phyloP scores from a whole-genome alignment of 2,797 vertebrate genomes.

The Sebastes kiyomatsui region DNA sequence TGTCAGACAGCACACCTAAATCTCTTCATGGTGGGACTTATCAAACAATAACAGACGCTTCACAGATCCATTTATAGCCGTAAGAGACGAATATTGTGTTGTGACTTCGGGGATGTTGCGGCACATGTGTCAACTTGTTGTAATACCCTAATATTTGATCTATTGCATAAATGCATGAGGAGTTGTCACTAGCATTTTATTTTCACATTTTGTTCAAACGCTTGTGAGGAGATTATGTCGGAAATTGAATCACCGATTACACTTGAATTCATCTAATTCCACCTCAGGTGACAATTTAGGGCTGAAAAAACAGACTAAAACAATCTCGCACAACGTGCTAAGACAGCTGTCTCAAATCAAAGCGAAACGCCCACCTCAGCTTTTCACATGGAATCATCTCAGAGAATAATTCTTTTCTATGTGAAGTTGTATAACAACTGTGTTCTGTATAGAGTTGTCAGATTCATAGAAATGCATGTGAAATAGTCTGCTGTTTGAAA shows the following conservation, averaged over 20 bases:
- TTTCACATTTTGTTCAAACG: conserved; percentile 65
- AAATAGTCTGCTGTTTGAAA: background rate
- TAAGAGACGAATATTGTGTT: conserved; percentile 72
- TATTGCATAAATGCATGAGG: conserved; percentile 78
- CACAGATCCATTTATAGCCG: conserved; percentile 76
- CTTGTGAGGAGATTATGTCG: conserved; percentile 67
- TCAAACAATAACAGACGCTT: conserved; percentile 80
- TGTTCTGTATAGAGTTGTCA: conserved; percentile 27
- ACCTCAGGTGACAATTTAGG: conserved; percentile 73
- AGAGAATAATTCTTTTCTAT: conserved; percentile 38
- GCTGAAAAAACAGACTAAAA: conserved; percentile 61
- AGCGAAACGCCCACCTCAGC: conserved; percentile 57
- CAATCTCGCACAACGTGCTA: conserved; percentile 41
- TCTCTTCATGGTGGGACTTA: conserved; percentile 80
- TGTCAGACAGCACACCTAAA: conserved; percentile 77
- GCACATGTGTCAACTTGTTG: conserved; percentile 74
- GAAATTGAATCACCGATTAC: conserved; percentile 73
- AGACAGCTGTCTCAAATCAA: conserved; percentile 67
- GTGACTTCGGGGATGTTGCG: conserved; percentile 70
- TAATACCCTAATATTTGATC: conserved; percentile 78
- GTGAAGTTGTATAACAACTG: conserved; percentile 33
- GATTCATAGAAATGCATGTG: background rate
- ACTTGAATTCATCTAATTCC: conserved; percentile 72
- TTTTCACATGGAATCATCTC: conserved; percentile 50
- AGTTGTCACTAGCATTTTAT: conserved; percentile 64